A percentile compares a stretch with the other conserved stretches of the same genome.
These are phyloP conservation scores for Panagrolaimus sp. DNA, from an alignment of 1,140 invertebrate genomes.

Conservation along the genomic window DNA sequence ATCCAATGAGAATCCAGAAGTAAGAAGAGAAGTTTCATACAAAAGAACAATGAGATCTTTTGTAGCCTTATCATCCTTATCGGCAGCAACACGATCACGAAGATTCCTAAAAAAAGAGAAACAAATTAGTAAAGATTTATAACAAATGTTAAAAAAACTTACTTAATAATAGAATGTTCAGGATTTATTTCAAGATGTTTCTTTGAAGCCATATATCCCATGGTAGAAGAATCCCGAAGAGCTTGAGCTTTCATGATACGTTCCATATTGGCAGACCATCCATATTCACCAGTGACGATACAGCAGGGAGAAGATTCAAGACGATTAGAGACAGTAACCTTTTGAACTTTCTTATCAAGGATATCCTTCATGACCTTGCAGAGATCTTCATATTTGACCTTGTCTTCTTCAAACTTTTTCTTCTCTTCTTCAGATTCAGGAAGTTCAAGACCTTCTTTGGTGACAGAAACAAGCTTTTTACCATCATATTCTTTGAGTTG, in stretches of 20 bases:
- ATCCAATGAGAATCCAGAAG: slow-evolving; percentile 82
- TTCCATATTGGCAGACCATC: slow-evolving; percentile 99
- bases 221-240: slow-evolving; percentile 77
- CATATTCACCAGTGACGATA: slow-evolving; percentile 97
- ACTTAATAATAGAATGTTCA: slow-evolving; percentile 89
- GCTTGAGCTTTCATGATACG: slow-evolving; percentile 88
- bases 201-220: slow-evolving; percentile 91
- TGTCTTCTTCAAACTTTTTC: slow-evolving; percentile 91
- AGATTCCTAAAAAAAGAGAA: no score
- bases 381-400: slow-evolving; percentile 82
- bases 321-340: slow-evolving; percentile 80
- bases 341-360: slow-evolving; percentile 93
- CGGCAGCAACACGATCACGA: slow-evolving; percentile 80
- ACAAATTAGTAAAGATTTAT: no score
- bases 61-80: slow-evolving; percentile 94
- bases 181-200: slow-evolving; percentile 97
- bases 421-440: slow-evolving; percentile 92
- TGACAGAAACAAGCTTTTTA: slow-evolving; percentile 88
- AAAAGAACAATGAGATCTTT: slow-evolving; percentile 84
- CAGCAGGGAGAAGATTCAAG: slow-evolving; percentile 93
- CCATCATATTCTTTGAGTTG: slow-evolving; percentile 94
- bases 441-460: slow-evolving; percentile 91
- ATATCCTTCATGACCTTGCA: slow-evolving; percentile 98
- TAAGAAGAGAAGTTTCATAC: slow-evolving; percentile 82
- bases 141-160: no score